phyloP scores from a whole-genome alignment of 1,140 invertebrate genomes.

The Laodelphax striatellus region DNA sequence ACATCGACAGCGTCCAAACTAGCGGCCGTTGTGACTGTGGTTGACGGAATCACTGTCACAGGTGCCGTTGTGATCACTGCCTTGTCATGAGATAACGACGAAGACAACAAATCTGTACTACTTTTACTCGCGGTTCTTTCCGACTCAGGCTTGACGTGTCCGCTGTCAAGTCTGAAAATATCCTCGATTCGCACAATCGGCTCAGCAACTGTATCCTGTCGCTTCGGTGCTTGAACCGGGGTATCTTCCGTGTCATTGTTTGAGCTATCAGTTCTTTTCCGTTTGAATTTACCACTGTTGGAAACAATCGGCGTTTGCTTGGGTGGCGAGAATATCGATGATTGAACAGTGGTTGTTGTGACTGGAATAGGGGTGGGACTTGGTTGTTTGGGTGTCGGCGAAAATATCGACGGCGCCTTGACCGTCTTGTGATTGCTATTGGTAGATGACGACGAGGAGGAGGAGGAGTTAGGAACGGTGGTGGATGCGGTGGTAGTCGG shows the following conservation, averaged over 20 bases:
- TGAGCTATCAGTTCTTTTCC: conserved; percentile 26
- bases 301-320: not conserved
- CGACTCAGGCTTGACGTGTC: conserved; percentile 12
- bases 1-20: not conserved
- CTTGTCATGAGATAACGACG: conserved; percentile 3
- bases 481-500: not conserved
- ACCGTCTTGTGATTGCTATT: not conserved
- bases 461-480: not conserved
- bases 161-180: conserved; percentile 23
- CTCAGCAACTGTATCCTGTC: conserved; percentile 32
- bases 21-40: not conserved
- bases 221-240: conserved; percentile 30
- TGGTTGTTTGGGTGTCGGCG: conserved; percentile 33
- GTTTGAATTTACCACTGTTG: conserved; percentile 19
- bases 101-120: conserved; percentile 6
- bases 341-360: conserved; percentile 18
- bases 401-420: conserved; percentile 33
- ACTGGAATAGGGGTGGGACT: conserved; percentile 27
- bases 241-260: conserved; percentile 33
- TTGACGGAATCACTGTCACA: conserved; percentile 21
- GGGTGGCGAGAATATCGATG: conserved; percentile 14
- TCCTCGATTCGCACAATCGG: conserved; percentile 29
- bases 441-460: not conserved
- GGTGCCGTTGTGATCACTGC: conserved; percentile 17
- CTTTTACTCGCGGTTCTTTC: conserved; percentile 17